Base-by-base conservation (phyloP, 1,140 invertebrate species). In the Homalodisca vitripennis region DNA sequence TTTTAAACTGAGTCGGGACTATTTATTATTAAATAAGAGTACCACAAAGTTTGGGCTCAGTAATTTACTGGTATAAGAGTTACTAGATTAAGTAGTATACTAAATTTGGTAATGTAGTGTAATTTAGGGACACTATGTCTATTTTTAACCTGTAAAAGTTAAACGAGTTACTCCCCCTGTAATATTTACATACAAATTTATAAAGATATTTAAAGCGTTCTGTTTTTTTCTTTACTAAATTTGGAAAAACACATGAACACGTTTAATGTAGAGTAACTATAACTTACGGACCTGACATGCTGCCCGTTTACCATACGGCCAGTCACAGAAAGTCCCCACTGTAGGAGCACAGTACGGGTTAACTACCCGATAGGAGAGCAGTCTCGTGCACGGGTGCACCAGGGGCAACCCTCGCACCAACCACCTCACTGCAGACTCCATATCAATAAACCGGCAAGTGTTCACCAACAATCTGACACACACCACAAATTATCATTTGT, bases 341-440 rank as follows among this genome's bases (percentile, higher is more conserved):
- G 27, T 31, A 31, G n/a, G 14, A n/a, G 70, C 65, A 71, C 66
- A 68, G 60, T 71, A 71, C 0, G 70, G 70, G 48, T 71, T 55
- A 6, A 57, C 30, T 14, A 26, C 30, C 17, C 29, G 34, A 27
- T 62, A 71, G 14, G 24, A 22, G 17, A 29, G 14, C 3, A 51
- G 24, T 3, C 29, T 41, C 32, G 66, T 57, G 17, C 41, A n/a
- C 1, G 53, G 13, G 30, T 60, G 48, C 1, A 71, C 47, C 22
- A 71, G 27, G 30, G 70, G 70, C 27, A 71, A 47, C 22, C 47
- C 55, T 53, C 65, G 57, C 17, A 71, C 46, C 17, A 71, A 22
- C 70, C 70, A 71, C 20, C 66, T 62, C n/a, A 71, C 70, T n/a
- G 70, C 65, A 17, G 34, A 26, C 41, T 70, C 69, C 26, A 34